A percentile compares a stretch with the other conserved stretches of the same genome.
Conservation (phyloP, 2,888 invertebrate genomes). For the Eledona agricola region DNA sequence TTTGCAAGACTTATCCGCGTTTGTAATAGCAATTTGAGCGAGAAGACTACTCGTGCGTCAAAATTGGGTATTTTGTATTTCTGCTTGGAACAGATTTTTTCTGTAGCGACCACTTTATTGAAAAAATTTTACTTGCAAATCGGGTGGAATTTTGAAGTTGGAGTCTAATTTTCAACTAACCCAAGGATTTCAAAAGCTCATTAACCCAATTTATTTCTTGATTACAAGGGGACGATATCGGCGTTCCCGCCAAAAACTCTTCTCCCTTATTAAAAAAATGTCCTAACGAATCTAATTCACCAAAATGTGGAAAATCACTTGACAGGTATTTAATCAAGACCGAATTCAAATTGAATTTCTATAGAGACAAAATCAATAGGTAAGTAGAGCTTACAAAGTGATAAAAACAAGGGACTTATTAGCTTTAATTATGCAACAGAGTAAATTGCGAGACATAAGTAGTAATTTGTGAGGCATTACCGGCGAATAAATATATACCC, state of each 20-base stretch:
- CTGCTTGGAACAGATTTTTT: constrained; percentile 4
- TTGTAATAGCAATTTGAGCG: too few relatives aligned
- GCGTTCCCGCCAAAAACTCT: constrained; percentile 13
- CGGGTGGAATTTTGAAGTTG: background rate
- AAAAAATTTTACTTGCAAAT: constrained; percentile 20
- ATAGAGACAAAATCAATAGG: too few relatives aligned
- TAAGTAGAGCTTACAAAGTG: too few relatives aligned
- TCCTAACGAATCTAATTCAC: constrained; percentile 18
- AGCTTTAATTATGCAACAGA: too few relatives aligned
- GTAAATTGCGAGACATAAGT: too few relatives aligned
- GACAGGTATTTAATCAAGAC: too few relatives aligned
- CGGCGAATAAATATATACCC: too few relatives aligned
- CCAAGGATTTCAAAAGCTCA: constrained; percentile 23
- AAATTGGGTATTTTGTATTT: background rate
- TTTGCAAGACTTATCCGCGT: too few relatives aligned
- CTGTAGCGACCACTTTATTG: constrained; percentile 1
- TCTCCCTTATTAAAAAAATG: constrained; percentile 11
- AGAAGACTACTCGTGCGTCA: too few relatives aligned
- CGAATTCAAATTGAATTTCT: too few relatives aligned
- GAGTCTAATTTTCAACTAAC: constrained; percentile 13
- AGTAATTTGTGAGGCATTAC: too few relatives aligned
- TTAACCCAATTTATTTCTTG: constrained; percentile 19
- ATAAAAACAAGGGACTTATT: too few relatives aligned
- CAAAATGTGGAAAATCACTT: constrained; percentile 5
- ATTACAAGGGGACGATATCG: constrained; percentile 12